Evolutionary conservation across 1,140 invertebrate species (phyloP), one percentile per base, ranked within the genome.

Genomic region (Thaumetopoea pityocampa): DNA sequence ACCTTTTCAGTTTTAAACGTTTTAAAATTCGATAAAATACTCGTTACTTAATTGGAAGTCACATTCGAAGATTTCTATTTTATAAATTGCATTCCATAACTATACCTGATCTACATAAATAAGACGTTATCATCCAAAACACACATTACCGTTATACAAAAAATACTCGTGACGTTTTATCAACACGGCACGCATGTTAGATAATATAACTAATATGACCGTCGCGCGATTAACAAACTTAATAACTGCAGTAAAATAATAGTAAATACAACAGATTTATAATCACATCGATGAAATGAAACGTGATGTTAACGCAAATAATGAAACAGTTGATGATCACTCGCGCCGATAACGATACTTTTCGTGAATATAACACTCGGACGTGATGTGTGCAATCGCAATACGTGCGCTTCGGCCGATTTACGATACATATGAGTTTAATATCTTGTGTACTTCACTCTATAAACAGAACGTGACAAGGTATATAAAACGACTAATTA

Each of bases 151-250:
- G n/a, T n/a, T n/a, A n/a, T n/a, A n/a, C n/a, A n/a, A 44, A 43
- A 46, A 49, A 46, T 41, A 22, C 38, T 58, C 30, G 46, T 27
- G 42, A 32, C 28, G 37, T 41, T 35, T 42, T 57, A 47, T 57
- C 58, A 48, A n/a, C n/a, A 51, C 42, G 37, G 37, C 48, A 48
- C 51, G 52, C 49, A 51, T 58, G 50, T 51, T 51, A 55, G n/a
- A n/a, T n/a, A n/a, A n/a, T 52, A 46, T 42, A 55, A 55, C 42
- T 46, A 58, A 46, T 32, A 43, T 17, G 14, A 23, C 30, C 37
- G 28, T 11, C 41, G n/a, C 23, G 41, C 16, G 17, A 35, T 34
- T 34, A 35, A 51, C 30, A 29, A 17, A 51, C 24, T 46, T 51
- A 45, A 17, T 24, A 34, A 51, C 30, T 32, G 24, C 28, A 41